Evolutionary conservation across 2,113 vertebrate species (phyloP).

Genomic region (Andinoacara biseriatus): DNA sequence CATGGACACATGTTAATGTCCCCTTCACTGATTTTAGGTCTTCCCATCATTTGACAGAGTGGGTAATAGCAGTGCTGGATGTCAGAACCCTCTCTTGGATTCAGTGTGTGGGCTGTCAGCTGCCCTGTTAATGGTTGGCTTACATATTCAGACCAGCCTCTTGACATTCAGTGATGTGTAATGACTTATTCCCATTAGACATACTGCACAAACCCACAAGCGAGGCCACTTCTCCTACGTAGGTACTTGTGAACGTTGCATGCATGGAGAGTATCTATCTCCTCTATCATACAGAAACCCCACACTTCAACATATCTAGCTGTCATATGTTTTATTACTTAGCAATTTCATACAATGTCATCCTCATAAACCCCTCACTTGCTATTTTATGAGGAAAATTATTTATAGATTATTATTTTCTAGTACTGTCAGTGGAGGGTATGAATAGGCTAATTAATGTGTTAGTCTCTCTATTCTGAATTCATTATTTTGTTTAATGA

Average conservation of each 20-base stretch:
- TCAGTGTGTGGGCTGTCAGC: slow-evolving; percentile 32
- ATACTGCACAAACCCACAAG: neutral
- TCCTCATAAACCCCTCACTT: neutral
- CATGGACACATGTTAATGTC: neutral
- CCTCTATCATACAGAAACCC: neutral
- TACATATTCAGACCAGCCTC: slow-evolving; percentile 33
- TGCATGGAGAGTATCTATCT: neutral
- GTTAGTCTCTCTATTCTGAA: slow-evolving; percentile 58
- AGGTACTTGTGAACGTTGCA: neutral
- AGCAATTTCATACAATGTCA: neutral
- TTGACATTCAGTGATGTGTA: slow-evolving; percentile 48
- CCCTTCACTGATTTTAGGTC: neutral
- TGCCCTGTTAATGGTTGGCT: slow-evolving; percentile 30
- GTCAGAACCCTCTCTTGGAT: slow-evolving; percentile 25
- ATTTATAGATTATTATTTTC: neutral
- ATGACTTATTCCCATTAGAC: slow-evolving; percentile 25
- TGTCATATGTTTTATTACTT: neutral
- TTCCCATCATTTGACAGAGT: slow-evolving; percentile 1
- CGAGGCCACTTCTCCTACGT: slow-evolving; percentile 11
- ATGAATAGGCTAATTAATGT: slow-evolving; percentile 57
- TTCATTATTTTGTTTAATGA: slow-evolving; percentile 47
- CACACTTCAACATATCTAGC: neutral
- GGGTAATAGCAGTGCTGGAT: slow-evolving; percentile 32
- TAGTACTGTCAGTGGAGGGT: slow-evolving; percentile 5
- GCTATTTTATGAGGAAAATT: neutral